Evolutionary conservation across 1,140 invertebrate genomes (phyloP).

Genomic region (Neodiprion lecontei): DNA sequence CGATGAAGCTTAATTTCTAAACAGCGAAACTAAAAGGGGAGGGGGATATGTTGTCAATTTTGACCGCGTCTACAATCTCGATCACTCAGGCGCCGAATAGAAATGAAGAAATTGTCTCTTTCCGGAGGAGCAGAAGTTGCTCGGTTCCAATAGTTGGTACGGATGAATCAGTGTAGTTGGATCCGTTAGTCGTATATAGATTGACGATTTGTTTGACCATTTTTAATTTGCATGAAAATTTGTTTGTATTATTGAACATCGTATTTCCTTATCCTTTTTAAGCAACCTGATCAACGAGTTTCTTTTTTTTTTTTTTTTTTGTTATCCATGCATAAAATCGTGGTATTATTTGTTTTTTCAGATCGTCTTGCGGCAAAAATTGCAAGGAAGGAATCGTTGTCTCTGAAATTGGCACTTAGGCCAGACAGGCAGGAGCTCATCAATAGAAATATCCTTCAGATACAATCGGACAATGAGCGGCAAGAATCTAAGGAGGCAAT

Average conservation of each 20-base stretch:
- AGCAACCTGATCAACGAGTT: no score
- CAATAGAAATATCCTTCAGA: constrained; percentile 94
- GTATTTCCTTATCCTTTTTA: no score
- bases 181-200: no score
- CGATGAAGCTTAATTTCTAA: no score
- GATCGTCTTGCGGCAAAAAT: constrained; percentile 86
- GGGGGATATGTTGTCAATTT: constrained; percentile 40
- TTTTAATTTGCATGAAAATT: no score
- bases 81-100: constrained; percentile 33
- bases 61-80: constrained; percentile 45
- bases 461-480: constrained; percentile 91
- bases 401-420: constrained; percentile 89
- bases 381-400: constrained; percentile 94
- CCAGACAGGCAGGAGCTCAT: constrained; percentile 94
- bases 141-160: constrained; percentile 34
- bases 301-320: no score
- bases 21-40: no score
- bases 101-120: constrained; percentile 16
- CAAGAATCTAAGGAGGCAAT: constrained; percentile 94
- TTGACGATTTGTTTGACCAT: no score
- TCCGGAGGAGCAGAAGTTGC: constrained; percentile 37
- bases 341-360: constrained; percentile 37
- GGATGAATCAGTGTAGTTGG: neutral
- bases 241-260: neutral
- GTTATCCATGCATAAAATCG: neutral